Percentiles rank a stretch among this genome's conserved stretches.
Conservation (phyloP, 2,113 vertebrate species). For the Siphamia tubifer region DNA sequence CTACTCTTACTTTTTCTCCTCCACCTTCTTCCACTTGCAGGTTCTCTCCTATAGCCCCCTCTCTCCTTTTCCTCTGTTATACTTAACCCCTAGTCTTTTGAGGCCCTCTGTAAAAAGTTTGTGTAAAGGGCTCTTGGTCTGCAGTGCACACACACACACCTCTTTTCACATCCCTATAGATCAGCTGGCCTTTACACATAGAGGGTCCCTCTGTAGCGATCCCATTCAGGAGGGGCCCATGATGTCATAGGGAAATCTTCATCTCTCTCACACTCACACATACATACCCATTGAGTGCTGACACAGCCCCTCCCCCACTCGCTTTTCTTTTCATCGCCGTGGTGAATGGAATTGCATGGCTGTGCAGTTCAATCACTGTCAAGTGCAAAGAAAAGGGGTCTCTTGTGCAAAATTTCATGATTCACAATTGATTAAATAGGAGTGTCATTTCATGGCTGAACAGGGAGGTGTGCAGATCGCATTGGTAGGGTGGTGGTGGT, state of each 20-base stretch:
- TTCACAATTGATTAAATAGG: conserved; percentile 80
- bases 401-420: conserved; percentile 79
- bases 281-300: conserved; percentile 19
- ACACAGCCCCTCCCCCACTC: conserved; percentile 43
- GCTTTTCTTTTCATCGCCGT: conserved; percentile 66
- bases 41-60: conserved; percentile 2
- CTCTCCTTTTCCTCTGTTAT: neutral
- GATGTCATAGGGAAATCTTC: conserved; percentile 66
- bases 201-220: conserved; percentile 46
- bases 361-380: conserved; percentile 81
- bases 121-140: conserved; percentile 5
- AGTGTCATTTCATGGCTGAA: conserved; percentile 77
- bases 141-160: neutral
- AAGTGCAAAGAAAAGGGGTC: conserved; percentile 73
- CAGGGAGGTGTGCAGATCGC: conserved; percentile 55
- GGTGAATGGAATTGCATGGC: conserved; percentile 79
- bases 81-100: conserved; percentile 23
- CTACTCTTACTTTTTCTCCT: neutral
- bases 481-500: neutral
- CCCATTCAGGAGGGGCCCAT: conserved; percentile 51
- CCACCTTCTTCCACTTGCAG: conserved; percentile 11
- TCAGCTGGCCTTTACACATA: conserved; percentile 48
- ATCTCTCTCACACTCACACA: conserved; percentile 38
- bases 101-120: conserved; percentile 32
- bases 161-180: conserved; percentile 32